Conservation (phyloP, 2,797 vertebrate genomes). For the Heterohyrax brucei region DNA sequence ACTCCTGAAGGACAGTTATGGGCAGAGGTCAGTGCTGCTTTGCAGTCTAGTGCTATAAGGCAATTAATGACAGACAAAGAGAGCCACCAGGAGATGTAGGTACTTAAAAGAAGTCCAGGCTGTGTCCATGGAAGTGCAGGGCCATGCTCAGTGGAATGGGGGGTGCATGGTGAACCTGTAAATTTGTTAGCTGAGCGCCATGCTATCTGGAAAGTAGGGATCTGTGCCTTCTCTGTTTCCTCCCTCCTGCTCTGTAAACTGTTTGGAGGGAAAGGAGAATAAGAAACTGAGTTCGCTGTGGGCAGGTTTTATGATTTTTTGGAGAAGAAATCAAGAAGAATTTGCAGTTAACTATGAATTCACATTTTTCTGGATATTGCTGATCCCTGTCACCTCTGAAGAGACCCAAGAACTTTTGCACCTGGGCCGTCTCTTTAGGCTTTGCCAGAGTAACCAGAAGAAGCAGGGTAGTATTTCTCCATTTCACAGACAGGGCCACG, state of each 20-base stretch:
- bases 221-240: neutral
- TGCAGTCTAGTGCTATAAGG: slow-evolving; percentile 71
- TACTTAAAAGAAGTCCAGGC: slow-evolving; percentile 6
- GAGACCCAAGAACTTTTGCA: neutral
- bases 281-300: neutral
- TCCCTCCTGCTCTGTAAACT: neutral
- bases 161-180: neutral
- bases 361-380: slow-evolving; percentile 42
- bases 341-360: slow-evolving; percentile 41
- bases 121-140: neutral
- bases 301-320: neutral
- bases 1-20: slow-evolving; percentile 50
- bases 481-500: neutral
- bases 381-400: neutral
- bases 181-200: neutral
- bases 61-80: slow-evolving; percentile 71
- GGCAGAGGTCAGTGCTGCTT: slow-evolving; percentile 74
- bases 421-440: neutral
- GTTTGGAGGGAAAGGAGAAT: neutral
- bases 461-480: neutral
- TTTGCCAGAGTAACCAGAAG: slow-evolving; percentile 13
- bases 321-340: slow-evolving; percentile 21
- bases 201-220: neutral
- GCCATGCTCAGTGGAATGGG: neutral
- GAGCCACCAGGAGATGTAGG: neutral